phyloP scores from a whole-genome alignment of 2,113 vertebrate species.

The Setophaga petechia region DNA sequence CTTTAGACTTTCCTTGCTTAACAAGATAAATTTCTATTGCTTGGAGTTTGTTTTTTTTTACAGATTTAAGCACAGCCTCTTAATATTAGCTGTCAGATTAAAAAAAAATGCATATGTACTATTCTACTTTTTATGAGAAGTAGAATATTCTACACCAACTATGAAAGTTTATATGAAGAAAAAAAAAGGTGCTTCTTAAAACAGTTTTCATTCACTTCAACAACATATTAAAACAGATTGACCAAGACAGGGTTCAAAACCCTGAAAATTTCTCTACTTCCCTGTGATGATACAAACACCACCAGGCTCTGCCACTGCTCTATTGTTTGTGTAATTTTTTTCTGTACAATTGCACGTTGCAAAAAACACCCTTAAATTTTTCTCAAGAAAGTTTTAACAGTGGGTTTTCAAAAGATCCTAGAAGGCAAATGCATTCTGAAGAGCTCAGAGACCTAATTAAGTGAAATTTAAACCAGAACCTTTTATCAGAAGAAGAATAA shows the following conservation, averaged over 20 bases:
- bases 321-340: background rate
- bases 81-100: background rate
- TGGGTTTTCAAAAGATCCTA: background rate
- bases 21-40: background rate
- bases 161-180: background rate
- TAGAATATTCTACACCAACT: background rate
- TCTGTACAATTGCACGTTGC: background rate
- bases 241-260: background rate
- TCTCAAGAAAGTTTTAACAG: background rate
- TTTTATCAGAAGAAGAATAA: background rate
- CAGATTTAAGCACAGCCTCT: background rate
- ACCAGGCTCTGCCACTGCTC: background rate
- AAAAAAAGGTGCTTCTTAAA: background rate
- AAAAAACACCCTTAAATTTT: background rate
- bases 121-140: background rate
- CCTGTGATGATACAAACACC: background rate
- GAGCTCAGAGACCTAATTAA: background rate
- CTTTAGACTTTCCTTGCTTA: background rate
- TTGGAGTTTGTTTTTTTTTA: background rate
- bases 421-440: background rate
- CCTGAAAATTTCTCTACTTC: background rate
- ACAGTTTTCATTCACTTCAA: background rate
- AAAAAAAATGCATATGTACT: rapidly evolving
- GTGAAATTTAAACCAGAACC: background rate
- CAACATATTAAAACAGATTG: background rate